These are phyloP conservation scores for Saguinus midas DNA, from an alignment of 2,113 vertebrate species.

Conservation along the genomic window DNA sequence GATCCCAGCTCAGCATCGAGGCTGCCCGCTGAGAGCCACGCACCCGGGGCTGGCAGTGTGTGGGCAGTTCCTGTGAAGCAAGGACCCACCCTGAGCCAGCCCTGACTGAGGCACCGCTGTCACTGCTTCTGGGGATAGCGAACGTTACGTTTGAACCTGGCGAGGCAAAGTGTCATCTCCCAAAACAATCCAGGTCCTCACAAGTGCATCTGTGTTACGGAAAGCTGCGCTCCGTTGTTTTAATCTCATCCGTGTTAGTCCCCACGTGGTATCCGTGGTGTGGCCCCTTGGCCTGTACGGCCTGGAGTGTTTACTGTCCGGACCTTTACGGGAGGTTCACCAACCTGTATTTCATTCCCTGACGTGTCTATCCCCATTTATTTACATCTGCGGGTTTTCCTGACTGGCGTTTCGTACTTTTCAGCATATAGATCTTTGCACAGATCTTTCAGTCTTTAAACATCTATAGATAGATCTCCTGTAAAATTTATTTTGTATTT, in stretches of 20 bases:
- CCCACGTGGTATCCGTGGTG: accelerated
- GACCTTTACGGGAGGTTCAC: not conserved
- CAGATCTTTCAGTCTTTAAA: not conserved
- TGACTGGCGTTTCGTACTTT: not conserved
- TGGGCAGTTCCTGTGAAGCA: not conserved
- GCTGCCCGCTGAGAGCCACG: not conserved
- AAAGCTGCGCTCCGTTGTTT: not conserved
- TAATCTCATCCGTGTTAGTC: not conserved
- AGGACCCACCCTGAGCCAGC: accelerated
- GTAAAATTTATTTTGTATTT: not conserved
- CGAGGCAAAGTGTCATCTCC: accelerated
- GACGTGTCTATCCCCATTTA: accelerated
- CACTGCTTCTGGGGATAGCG: accelerated
- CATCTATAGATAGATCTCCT: not conserved
- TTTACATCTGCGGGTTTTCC: too few species aligned
- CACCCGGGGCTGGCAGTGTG: not conserved
- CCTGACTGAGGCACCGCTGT: accelerated
- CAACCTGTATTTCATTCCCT: accelerated
- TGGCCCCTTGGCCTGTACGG: too few species aligned
- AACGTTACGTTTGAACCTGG: not conserved
- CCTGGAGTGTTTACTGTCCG: accelerated
- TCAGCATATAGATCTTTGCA: not conserved
- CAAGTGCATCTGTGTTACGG: too few species aligned
- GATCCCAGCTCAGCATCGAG: accelerated
- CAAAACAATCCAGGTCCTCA: not conserved